Evolutionary conservation across 2,797 vertebrate genomes (phyloP), one percentile per base, ranked within the genome.

Genomic region (Chaetodon trifasciatus): DNA sequence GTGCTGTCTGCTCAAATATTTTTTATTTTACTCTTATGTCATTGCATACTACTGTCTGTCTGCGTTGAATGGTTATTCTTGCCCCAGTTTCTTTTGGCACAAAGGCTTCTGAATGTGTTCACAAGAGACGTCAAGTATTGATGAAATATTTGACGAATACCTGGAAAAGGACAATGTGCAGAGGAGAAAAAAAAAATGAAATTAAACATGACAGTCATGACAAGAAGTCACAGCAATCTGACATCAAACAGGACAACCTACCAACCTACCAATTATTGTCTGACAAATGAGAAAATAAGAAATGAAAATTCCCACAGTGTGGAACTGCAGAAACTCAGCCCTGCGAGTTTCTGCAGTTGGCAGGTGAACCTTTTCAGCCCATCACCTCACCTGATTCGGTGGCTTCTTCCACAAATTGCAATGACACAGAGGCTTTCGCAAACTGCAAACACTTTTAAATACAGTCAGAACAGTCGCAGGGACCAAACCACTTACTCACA

Each of bases 101-200:
- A 77, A 52, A 80, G 24, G 23, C 24, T 32, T 74, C 55, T 64
- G 32, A 73, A 61, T 19, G 1, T 63, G 17, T 70, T 76, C 21
- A 42, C 40, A 68, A 19, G 21, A 23, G 32, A 37, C n/a, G n/a
- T 66, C 24, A 66, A 64, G 60, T 60, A 60, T 60, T 32, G 17
- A 55, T 70, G 23, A 56, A 55, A 49, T 16, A 19, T 53, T 66
- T 71, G n/a, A 57, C 15, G 15, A 63, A 44, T 24, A 49, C 28
- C 2, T 56, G 23, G 63, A 8, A 62, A 73, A 57, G 9, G 28
- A 4, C 16, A 74, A 46, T 3, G 6, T 50, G 7, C 11, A 16
- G n/a, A 32, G 21, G 39, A 76, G 23, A 28, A 47, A 76, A 32
- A n/a, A 24, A 5, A 44, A 15, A 73, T 46, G 5, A 28, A n/a